These are phyloP conservation scores for Mesopsocus fuscifrons DNA, from an alignment of 2,888 invertebrate species.

Conservation along the genomic window DNA sequence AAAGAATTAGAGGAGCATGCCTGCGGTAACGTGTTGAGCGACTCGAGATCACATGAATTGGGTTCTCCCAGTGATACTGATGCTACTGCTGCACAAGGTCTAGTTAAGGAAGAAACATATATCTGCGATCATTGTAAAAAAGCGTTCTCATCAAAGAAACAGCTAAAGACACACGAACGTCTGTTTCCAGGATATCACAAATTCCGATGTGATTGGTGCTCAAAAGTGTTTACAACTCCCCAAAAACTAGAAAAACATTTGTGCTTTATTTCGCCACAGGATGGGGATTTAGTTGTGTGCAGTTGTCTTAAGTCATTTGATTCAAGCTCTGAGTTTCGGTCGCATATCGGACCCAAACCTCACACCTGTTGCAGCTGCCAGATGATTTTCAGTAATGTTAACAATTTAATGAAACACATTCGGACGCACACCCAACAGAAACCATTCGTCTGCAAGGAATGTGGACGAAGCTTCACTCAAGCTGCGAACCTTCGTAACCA, in stretches of 20 bases:
- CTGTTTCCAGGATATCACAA: not conserved
- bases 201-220: not conserved
- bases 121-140: not conserved
- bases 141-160: not conserved
- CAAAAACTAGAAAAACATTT: slow-evolving; percentile 4
- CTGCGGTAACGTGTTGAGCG: not conserved
- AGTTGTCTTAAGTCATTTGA: not conserved
- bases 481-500: not conserved
- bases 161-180: not conserved
- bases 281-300: not conserved
- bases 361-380: slow-evolving; percentile 16
- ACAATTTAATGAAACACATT: slow-evolving; percentile 16
- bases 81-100: not conserved
- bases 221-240: not conserved
- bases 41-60: no score
- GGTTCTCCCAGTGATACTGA: no score
- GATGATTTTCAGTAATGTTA: slow-evolving; percentile 15
- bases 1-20: not conserved
- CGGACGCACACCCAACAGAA: slow-evolving; percentile 15
- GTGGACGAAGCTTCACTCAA: slow-evolving; percentile 14
- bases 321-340: slow-evolving; percentile 11
- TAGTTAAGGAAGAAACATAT: not conserved
- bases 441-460: slow-evolving; percentile 15
- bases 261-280: not conserved
- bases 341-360: slow-evolving; percentile 18